Percentiles rank a stretch among this genome's conserved stretches.
Evolutionary conservation across 2,113 vertebrate genomes (phyloP).

Genomic region (Ariopsis seemanni): DNA sequence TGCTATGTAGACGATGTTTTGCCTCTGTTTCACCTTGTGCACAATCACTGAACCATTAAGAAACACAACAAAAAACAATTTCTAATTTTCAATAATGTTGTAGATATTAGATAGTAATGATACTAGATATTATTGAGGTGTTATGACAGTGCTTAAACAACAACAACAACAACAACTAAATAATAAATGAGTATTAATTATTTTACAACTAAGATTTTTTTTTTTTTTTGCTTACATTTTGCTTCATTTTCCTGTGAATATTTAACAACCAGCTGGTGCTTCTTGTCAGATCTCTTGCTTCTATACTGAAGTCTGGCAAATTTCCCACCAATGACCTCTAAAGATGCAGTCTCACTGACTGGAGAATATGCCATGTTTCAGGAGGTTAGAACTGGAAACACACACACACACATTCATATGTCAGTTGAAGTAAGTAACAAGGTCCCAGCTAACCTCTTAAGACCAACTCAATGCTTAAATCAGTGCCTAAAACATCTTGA

Average conservation of each 20-base stretch:
- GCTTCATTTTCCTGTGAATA: background rate
- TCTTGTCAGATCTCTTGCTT: no score
- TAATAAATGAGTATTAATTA: background rate
- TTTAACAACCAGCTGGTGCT: background rate
- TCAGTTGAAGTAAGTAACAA: background rate
- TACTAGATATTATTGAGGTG: background rate
- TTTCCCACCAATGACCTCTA: background rate
- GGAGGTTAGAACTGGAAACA: background rate
- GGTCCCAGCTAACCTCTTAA: background rate
- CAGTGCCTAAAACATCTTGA: background rate
- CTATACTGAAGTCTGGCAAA: background rate
- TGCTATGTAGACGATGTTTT: background rate
- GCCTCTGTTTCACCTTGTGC: background rate
- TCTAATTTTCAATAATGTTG: background rate
- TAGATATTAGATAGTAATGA: background rate
- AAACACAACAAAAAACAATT: background rate
- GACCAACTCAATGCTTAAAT: background rate
- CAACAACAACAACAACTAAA: background rate
- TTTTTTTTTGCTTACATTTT: background rate
- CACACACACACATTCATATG: background rate
- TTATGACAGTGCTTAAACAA: background rate
- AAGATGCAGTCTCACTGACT: background rate
- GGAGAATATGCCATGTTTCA: background rate
- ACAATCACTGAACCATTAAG: background rate
- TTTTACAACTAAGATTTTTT: background rate